Base-by-base conservation (phyloP, 64 coral and sea anemone species). In the Montipora cactus region DNA sequence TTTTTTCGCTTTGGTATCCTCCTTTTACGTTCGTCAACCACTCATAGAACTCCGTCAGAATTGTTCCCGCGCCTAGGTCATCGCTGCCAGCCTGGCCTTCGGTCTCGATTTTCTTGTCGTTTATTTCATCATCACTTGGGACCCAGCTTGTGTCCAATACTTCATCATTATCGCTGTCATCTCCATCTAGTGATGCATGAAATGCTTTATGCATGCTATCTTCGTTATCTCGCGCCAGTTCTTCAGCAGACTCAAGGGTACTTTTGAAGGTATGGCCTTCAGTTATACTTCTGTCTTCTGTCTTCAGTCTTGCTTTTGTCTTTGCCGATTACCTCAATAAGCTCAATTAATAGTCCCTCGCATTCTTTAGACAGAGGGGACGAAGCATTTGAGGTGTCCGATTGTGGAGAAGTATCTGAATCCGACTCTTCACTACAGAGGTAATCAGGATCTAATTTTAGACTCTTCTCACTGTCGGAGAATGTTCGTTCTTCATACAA, bases 91-190 rank as follows among this genome's bases (percentile, higher is more conserved):
- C 12, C 67, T 68, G 75, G 57, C 16, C 13, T 21, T 79, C 3
- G 2, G 22, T 79, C 62, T 90, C 77, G 47, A 44, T 79, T 22
- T 80, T 67, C 25, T 79, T 44, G 21, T 67, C 88, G 67, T 66
- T 67, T 5, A 90, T 79, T 66, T 90, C 57, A 67, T 74, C 67
- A 50, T 90, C 88, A 47, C 88, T 90, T 79, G 88, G 76, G 76
- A 70, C 78, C 77, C 89, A 90, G 45, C 72, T 51, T 90, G 89
- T 90, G 79, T 90, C 78, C 44, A 90, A 81, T 72, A 78, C 89
- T 71, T 90, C 59, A 15, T 81, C 69, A 19, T 23, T 5, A 72
- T 72, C 69, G 14, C 69, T 72, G 53, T 79, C 75, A 90, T 90
- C 88, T 90, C 75, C 76, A 90, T 90, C 76, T 14, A 79, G 88